These are phyloP conservation scores for Drosophila ohnishii DNA, from an alignment of 1,140 invertebrate species.

Conservation along the genomic window DNA sequence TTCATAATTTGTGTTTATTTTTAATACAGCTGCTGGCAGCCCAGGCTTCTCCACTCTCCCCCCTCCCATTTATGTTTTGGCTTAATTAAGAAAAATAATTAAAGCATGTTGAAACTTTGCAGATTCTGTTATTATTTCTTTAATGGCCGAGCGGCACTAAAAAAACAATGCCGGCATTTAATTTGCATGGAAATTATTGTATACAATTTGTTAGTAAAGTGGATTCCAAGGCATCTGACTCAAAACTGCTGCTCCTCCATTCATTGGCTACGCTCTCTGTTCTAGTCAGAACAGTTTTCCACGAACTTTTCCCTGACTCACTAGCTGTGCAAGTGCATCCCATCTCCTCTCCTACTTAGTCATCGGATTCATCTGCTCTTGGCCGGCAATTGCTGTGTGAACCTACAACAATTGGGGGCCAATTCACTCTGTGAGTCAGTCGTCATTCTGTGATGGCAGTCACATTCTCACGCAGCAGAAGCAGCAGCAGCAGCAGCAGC, in stretches of 20 bases:
- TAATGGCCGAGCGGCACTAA: slow-evolving; percentile 32
- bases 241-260: slow-evolving; percentile 20
- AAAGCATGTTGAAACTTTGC: slow-evolving; percentile 57
- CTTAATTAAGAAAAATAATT: slow-evolving; percentile 64
- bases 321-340: slow-evolving; percentile 14
- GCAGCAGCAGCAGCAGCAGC: neutral
- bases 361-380: slow-evolving; percentile 45
- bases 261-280: slow-evolving; percentile 14
- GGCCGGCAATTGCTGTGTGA: slow-evolving; percentile 66
- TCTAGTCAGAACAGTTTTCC: slow-evolving; percentile 39
- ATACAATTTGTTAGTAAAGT: slow-evolving; percentile 21
- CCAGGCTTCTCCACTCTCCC: neutral
- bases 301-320: slow-evolving; percentile 54
- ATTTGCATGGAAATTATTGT: slow-evolving; percentile 48
- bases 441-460: slow-evolving; percentile 24
- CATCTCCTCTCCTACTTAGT: slow-evolving; percentile 46
- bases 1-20: slow-evolving; percentile 57
- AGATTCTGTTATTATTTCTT: slow-evolving; percentile 51
- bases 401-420: slow-evolving; percentile 49
- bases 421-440: slow-evolving; percentile 52
- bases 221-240: slow-evolving; percentile 44
- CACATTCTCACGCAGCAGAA: slow-evolving; percentile 46
- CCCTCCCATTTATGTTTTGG: slow-evolving; percentile 34
- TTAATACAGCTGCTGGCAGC: slow-evolving; percentile 48
- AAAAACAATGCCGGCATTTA: slow-evolving; percentile 40